Conservation (phyloP, 2,113 vertebrate species). For the Erythrocercus mccallii region DNA sequence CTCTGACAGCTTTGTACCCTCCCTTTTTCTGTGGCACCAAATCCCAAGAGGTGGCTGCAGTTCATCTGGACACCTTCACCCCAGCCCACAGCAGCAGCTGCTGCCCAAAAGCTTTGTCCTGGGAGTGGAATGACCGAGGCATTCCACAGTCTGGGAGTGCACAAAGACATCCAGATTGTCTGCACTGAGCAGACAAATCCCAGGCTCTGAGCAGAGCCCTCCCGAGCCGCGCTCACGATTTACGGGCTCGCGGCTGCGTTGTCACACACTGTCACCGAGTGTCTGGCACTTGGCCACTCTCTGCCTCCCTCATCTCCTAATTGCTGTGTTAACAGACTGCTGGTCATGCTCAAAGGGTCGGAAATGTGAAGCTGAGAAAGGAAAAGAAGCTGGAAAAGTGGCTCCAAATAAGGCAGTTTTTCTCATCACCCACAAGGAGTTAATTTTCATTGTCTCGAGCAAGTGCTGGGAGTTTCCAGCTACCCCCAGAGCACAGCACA, state of each 20-base stretch:
- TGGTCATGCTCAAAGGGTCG: fast-evolving
- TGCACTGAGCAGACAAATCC: neutral
- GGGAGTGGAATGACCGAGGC: neutral
- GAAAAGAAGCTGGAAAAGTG: neutral
- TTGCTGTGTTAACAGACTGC: neutral
- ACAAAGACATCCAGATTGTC: neutral
- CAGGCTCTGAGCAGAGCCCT: neutral
- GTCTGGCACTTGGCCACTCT: neutral
- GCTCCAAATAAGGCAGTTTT: fast-evolving
- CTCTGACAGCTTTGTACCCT: fast-evolving
- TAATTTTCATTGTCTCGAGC: neutral
- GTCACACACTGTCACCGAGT: neutral
- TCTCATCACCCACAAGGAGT: neutral
- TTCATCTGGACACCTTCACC: neutral
- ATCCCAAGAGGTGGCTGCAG: neutral
- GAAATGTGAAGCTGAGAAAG: neutral
- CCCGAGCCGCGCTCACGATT: neutral
- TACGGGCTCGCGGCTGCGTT: neutral
- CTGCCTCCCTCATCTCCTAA: neutral
- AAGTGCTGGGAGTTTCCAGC: neutral
- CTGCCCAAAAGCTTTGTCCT: neutral
- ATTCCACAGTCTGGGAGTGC: neutral
- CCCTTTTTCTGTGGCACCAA: neutral
- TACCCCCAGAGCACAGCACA: neutral
- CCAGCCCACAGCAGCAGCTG: neutral